Conservation (phyloP, 2,113 vertebrate genomes). For the Sciurus niger region DNA sequence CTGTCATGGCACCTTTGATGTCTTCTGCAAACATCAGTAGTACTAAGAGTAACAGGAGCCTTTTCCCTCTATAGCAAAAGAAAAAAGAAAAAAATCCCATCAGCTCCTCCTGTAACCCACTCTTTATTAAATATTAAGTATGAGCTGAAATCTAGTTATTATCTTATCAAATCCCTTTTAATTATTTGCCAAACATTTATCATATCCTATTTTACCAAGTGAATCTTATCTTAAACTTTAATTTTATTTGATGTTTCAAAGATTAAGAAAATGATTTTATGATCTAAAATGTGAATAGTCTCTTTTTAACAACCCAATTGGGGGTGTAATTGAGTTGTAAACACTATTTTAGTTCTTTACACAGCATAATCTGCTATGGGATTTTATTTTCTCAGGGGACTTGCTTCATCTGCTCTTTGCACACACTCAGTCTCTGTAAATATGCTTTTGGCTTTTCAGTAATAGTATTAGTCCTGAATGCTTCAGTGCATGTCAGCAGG, state of each 20-base stretch:
- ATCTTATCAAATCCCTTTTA: constrained; percentile 83
- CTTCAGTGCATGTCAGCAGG: constrained; percentile 74
- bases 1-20: neutral
- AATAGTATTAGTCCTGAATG: constrained; percentile 85
- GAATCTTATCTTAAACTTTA: constrained; percentile 84
- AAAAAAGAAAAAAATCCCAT: neutral
- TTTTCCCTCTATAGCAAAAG: neutral
- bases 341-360: constrained; percentile 81
- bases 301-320: constrained; percentile 83
- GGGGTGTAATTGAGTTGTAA: constrained; percentile 84
- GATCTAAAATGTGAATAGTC: constrained; percentile 79
- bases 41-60: neutral
- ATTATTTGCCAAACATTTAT: constrained; percentile 84
- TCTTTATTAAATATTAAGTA: constrained; percentile 58
- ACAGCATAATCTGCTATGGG: constrained; percentile 86
- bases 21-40: constrained; percentile 25
- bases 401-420: constrained; percentile 87
- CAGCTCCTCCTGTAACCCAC: neutral
- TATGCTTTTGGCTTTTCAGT: constrained; percentile 88
- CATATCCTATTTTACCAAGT: constrained; percentile 81
- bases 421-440: constrained; percentile 88
- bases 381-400: constrained; percentile 87
- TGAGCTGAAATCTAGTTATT: constrained; percentile 77
- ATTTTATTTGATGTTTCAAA: constrained; percentile 86
- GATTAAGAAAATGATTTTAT: constrained; percentile 84